These are phyloP conservation scores for Drosophila biarmipes DNA, from an alignment of 1,140 invertebrate genomes.

Conservation along the genomic window DNA sequence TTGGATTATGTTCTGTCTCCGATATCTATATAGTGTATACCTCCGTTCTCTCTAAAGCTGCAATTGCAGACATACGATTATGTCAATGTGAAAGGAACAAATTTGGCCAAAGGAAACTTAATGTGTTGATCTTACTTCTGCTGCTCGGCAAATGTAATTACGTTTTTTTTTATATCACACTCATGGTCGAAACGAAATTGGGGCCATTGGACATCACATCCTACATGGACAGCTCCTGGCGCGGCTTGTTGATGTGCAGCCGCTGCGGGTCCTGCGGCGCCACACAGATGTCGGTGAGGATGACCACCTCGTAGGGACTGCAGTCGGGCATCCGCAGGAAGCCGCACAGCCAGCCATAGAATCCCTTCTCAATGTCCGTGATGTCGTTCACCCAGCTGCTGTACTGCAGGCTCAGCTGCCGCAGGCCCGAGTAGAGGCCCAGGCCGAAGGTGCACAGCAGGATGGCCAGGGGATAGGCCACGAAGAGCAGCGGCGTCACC, in stretches of 20 bases:
- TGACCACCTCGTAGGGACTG: constrained; percentile 81
- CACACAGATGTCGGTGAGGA: constrained; percentile 78
- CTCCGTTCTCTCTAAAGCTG: constrained; percentile 61
- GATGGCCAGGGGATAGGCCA: constrained; percentile 90
- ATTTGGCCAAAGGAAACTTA: constrained; percentile 76
- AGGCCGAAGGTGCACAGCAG: constrained; percentile 88
- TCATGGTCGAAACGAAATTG: constrained; percentile 62
- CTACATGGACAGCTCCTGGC: constrained; percentile 82
- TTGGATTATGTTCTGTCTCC: constrained; percentile 48
- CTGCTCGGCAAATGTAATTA: constrained; percentile 45
- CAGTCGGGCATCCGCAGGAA: constrained; percentile 89
- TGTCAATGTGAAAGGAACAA: constrained; percentile 71
- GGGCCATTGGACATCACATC: background rate
- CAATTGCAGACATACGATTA: constrained; percentile 50
- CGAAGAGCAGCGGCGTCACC: constrained; percentile 88
- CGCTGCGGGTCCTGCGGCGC: constrained; percentile 73
- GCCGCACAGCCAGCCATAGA: constrained; percentile 91
- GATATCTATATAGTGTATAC: constrained; percentile 49
- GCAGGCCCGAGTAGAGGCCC: constrained; percentile 88
- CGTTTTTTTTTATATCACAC: constrained; percentile 67
- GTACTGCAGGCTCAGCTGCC: constrained; percentile 89
- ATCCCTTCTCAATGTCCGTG: constrained; percentile 91
- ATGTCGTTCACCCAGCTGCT: constrained; percentile 89
- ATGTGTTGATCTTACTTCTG: constrained; percentile 40
- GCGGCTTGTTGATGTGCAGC: constrained; percentile 77